A percentile compares a stretch with the other conserved stretches of the same genome.
Evolutionary conservation across 2,113 vertebrate species (phyloP).

Genomic region (Puntigrus tetrazona): DNA sequence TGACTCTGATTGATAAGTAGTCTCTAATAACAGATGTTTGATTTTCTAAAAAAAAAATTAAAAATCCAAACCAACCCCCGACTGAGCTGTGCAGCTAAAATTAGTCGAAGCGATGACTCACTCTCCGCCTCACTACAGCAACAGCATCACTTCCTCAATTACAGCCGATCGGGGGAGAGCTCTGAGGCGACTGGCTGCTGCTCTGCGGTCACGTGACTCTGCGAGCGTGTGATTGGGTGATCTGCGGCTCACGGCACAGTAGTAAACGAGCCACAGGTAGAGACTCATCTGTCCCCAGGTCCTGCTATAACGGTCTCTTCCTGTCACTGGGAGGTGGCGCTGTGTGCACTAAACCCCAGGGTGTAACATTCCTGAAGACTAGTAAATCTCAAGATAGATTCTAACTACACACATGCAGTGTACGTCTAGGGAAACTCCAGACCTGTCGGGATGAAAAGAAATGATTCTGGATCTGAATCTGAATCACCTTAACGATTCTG

Average conservation of each 20-base stretch:
- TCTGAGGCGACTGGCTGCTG: slow-evolving; percentile 53
- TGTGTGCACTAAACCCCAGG: not conserved
- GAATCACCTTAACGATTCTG: not conserved
- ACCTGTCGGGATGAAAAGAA: not conserved
- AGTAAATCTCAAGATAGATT: not conserved
- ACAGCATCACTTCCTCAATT: slow-evolving; percentile 72
- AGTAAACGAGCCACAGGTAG: slow-evolving; percentile 27
- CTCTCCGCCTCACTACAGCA: slow-evolving; percentile 73
- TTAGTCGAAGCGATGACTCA: slow-evolving; percentile 76
- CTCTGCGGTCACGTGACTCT: slow-evolving; percentile 12
- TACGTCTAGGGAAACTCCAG: not conserved
- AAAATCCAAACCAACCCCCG: slow-evolving; percentile 49
- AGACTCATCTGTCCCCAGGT: not conserved
- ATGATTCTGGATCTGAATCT: not conserved
- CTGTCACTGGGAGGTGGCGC: not conserved
- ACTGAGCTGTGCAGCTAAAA: slow-evolving; percentile 66
- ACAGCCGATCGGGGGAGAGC: slow-evolving; percentile 60
- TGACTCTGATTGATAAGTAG: not conserved
- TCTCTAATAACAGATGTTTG: slow-evolving; percentile 38
- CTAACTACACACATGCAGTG: not conserved
- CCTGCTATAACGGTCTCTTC: not conserved
- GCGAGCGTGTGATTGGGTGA: not conserved
- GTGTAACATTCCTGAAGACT: not conserved
- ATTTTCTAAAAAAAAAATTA: slow-evolving; percentile 28
- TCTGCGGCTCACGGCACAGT: not conserved